A percentile compares a stretch with the other conserved stretches of the same genome.
Conservation (phyloP, 2,888 invertebrate species). For the Seladonia tumulorum region DNA sequence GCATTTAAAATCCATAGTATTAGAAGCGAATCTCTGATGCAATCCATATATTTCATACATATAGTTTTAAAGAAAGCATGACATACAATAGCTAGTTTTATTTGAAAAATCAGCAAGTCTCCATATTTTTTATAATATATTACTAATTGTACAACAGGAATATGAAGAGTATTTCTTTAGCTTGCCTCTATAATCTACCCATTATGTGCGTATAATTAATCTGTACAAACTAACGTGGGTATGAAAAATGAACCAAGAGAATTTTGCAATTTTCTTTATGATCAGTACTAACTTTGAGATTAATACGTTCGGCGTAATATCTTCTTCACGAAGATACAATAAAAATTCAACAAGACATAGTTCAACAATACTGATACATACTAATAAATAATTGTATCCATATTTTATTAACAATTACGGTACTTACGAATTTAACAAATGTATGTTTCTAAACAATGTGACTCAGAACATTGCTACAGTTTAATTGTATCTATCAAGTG, state of each 20-base stretch:
- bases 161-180: conserved; percentile 24
- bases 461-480: conserved; percentile 39
- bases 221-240: conserved; percentile 32
- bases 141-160: conserved; percentile 22
- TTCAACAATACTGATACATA: conserved; percentile 12
- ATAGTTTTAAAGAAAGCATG: conserved; percentile 24
- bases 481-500: conserved; percentile 30
- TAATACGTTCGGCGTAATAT: conserved; percentile 1
- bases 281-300: neutral
- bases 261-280: conserved; percentile 39
- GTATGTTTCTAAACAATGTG: conserved; percentile 41
- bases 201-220: conserved; percentile 30
- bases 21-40: conserved; percentile 51
- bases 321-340: conserved; percentile 15
- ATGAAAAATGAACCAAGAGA: conserved; percentile 21
- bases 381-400: conserved; percentile 22
- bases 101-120: conserved; percentile 18
- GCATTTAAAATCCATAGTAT: conserved; percentile 63
- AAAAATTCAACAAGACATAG: neutral
- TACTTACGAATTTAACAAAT: conserved; percentile 46
- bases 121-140: conserved; percentile 34
- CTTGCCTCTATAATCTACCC: conserved; percentile 24
- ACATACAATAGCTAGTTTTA: conserved; percentile 32
- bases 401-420: conserved; percentile 22
- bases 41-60: conserved; percentile 12